These are phyloP conservation scores for Amphibalanus amphitrite DNA, from an alignment of 1,140 invertebrate species.

Conservation along the genomic window DNA sequence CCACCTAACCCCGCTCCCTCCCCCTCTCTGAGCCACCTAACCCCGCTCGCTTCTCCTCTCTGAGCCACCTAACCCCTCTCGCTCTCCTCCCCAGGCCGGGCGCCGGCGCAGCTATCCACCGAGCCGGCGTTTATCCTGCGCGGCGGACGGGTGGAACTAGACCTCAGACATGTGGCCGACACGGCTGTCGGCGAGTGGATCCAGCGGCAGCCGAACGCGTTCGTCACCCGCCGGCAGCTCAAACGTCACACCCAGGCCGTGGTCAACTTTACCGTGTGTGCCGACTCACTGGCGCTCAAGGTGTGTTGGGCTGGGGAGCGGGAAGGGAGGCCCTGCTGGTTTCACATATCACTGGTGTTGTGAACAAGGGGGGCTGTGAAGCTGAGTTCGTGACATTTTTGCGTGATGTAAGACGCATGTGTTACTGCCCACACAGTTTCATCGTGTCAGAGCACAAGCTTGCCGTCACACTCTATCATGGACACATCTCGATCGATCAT, in stretches of 20 bases:
- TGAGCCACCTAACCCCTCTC: too few relatives aligned
- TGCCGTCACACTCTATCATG: too few relatives aligned
- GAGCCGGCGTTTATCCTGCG: slow-evolving; percentile 83
- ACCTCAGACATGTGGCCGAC: slow-evolving; percentile 76
- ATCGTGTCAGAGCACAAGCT: slow-evolving; percentile 23
- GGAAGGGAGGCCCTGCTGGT: neutral
- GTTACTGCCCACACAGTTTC: slow-evolving; percentile 12
- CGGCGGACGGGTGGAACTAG: slow-evolving; percentile 68
- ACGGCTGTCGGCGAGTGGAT: slow-evolving; percentile 56
- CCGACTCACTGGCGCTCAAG: slow-evolving; percentile 73
- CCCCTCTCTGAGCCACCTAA: too few relatives aligned
- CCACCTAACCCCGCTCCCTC: too few relatives aligned
- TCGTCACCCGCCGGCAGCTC: slow-evolving; percentile 59
- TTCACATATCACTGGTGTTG: too few relatives aligned
- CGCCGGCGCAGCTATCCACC: slow-evolving; percentile 48
- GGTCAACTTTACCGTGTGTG: slow-evolving; percentile 68
- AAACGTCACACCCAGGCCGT: slow-evolving; percentile 77
- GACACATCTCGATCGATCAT: too few relatives aligned
- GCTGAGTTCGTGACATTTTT: too few relatives aligned
- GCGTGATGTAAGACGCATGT: slow-evolving; percentile 7
- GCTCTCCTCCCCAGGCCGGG: slow-evolving; percentile 13
- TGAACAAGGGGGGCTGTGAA: too few relatives aligned
- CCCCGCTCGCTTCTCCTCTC: too few relatives aligned
- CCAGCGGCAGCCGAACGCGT: slow-evolving; percentile 47
- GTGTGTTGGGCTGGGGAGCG: slow-evolving; percentile 26